Conservation (phyloP, 2,888 invertebrate genomes). For the Philereme transversata region DNA sequence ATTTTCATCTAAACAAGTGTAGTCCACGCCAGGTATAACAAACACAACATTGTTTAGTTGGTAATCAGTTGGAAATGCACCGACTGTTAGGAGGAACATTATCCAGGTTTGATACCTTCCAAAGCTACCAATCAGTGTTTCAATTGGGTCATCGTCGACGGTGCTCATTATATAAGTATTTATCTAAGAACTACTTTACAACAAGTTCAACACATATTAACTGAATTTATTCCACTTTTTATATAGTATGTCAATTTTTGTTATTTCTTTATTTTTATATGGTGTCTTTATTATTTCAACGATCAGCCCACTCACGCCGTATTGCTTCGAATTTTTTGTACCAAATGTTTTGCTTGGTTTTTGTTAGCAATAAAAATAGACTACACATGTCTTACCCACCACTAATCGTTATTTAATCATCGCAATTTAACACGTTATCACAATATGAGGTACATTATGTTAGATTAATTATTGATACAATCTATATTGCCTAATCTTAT, state of each 20-base stretch:
- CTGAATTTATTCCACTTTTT: no score
- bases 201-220: no score
- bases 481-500: slow-evolving; percentile 13
- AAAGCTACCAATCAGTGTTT: slow-evolving; percentile 79
- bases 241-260: no score
- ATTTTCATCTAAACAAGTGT: slow-evolving; percentile 67
- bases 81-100: slow-evolving; percentile 73
- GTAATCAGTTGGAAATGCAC: slow-evolving; percentile 83
- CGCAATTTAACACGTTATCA: neutral
- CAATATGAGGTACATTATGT: neutral
- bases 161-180: slow-evolving; percentile 2
- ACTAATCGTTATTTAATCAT: neutral
- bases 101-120: slow-evolving; percentile 83
- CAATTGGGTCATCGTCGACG: slow-evolving; percentile 48
- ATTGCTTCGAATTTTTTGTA: no score
- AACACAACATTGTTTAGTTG: slow-evolving; percentile 83
- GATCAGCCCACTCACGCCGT: no score
- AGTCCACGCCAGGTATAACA: slow-evolving; percentile 79
- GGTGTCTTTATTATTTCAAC: no score
- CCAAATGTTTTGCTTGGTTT: no score
- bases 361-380: no score
- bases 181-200: no score
- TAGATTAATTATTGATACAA: neutral
- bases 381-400: no score
- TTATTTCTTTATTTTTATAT: no score